Evolutionary conservation across 1,140 invertebrate species (phyloP).

Genomic region (Centruroides sculpturatus): DNA sequence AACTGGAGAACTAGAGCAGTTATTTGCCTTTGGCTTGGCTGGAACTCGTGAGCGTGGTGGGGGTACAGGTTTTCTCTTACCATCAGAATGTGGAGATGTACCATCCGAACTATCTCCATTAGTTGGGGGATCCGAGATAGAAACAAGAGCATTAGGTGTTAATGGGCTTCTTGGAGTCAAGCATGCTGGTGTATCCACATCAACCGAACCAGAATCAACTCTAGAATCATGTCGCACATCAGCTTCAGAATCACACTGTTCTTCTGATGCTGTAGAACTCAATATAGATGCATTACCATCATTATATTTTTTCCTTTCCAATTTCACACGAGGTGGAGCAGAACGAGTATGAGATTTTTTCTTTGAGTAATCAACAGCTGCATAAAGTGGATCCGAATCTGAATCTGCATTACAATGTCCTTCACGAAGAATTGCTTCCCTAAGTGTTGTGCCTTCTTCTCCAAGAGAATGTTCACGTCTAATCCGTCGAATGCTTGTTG

Average conservation of each 20-base stretch:
- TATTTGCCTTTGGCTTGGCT: neutral
- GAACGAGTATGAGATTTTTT: slow-evolving; percentile 16
- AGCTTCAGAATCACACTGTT: slow-evolving; percentile 12
- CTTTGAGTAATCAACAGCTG: slow-evolving; percentile 11
- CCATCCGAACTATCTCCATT: neutral
- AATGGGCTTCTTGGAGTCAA: neutral
- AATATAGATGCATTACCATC: slow-evolving; percentile 14
- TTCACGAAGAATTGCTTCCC: no score
- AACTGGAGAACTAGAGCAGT: neutral
- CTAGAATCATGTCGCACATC: slow-evolving; percentile 21
- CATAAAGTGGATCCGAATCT: slow-evolving; percentile 4
- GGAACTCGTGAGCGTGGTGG: neutral
- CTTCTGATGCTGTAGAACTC: slow-evolving; percentile 9
- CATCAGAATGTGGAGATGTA: neutral
- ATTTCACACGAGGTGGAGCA: slow-evolving; percentile 25
- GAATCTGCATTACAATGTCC: neutral
- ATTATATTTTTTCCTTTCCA: slow-evolving; percentile 28
- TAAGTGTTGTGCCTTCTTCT: no score
- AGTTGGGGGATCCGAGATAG: neutral
- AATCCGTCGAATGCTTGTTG: slow-evolving; percentile 18
- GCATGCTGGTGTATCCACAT: slow-evolving; percentile 25
- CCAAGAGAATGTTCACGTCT: slow-evolving; percentile 18
- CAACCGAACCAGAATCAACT: slow-evolving; percentile 30
- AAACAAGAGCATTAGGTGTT: neutral
- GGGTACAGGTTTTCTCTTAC: neutral